Conservation (phyloP, 1,140 invertebrate genomes). For the Aphelenchoides fujianensis region DNA sequence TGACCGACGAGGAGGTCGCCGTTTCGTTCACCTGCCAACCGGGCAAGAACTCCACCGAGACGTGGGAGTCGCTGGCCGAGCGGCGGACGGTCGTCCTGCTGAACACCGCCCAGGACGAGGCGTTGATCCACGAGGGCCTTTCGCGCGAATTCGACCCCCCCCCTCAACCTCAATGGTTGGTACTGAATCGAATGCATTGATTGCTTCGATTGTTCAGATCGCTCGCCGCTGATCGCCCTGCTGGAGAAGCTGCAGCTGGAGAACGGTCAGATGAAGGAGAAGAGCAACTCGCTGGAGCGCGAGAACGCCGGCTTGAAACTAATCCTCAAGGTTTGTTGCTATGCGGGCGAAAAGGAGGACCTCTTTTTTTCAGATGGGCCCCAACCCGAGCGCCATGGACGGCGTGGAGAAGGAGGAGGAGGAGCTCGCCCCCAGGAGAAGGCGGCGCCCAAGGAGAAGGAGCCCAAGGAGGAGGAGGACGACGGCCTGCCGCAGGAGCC, state of each 20-base stretch:
- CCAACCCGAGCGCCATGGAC: conserved; percentile 66
- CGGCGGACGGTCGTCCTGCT: conserved; percentile 62
- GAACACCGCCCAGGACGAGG: conserved; percentile 48
- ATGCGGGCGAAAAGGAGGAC: too few relatives aligned
- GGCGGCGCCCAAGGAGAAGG: conserved; percentile 62
- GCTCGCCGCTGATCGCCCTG: too few relatives aligned
- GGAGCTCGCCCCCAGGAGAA: conserved; percentile 65
- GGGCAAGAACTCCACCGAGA: conserved; percentile 22
- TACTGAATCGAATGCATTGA: too few relatives aligned
- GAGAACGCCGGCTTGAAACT: too few relatives aligned
- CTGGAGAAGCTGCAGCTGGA: too few relatives aligned
- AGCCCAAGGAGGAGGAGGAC: conserved; percentile 66
- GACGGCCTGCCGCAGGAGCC: conserved; percentile 67
- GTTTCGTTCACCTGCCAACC: conserved; percentile 76
- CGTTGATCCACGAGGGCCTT: conserved; percentile 48
- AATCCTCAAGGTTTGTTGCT: too few relatives aligned
- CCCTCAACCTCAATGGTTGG: too few relatives aligned
- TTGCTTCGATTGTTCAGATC: too few relatives aligned
- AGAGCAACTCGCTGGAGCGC: too few relatives aligned
- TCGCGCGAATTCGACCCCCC: conserved; percentile 82
- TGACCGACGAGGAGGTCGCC: conserved; percentile 77
- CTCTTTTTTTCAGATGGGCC: too few relatives aligned
- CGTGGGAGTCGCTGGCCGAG: conserved; percentile 62
- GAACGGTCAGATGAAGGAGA: too few relatives aligned
- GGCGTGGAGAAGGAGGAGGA: conserved; percentile 62